Conservation (phyloP, 1,140 invertebrate species). For the Drosophila sulfurigaster region DNA sequence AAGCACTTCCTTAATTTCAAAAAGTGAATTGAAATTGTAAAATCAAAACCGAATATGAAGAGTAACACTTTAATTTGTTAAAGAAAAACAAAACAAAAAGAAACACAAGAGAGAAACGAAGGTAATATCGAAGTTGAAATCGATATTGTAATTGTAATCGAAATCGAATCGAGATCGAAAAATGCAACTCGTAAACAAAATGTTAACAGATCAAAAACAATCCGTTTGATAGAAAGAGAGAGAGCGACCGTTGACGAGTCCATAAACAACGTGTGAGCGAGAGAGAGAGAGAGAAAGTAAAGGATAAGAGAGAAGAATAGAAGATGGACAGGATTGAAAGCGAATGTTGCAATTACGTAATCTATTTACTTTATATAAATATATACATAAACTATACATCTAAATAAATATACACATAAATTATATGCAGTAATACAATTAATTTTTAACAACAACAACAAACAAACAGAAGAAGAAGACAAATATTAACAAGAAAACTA, state of each 20-base stretch:
- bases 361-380: constrained; percentile 80
- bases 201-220: constrained; percentile 56
- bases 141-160: constrained; percentile 7
- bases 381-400: constrained; percentile 64
- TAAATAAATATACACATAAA: constrained; percentile 70
- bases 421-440: constrained; percentile 68
- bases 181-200: constrained; percentile 26
- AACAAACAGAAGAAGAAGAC: constrained; percentile 34
- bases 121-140: constrained; percentile 11
- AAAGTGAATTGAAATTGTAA: constrained; percentile 58
- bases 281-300: background rate
- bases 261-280: constrained; percentile 4
- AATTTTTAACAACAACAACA: constrained; percentile 57
- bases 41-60: constrained; percentile 31
- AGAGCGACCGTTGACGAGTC: constrained; percentile 21
- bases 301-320: background rate
- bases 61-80: constrained; percentile 8
- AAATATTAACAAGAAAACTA: constrained; percentile 16
- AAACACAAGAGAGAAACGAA: background rate
- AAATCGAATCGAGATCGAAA: constrained; percentile 21
- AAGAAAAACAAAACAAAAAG: constrained; percentile 10
- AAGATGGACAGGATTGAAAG: constrained; percentile 24
- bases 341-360: constrained; percentile 78
- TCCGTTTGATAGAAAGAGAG: constrained; percentile 16
- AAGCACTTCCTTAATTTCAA: constrained; percentile 62